Evolutionary conservation across 1,140 invertebrate genomes (phyloP), one percentile per base, ranked within the genome.

Genomic region (Rhyacophila brunnea): DNA sequence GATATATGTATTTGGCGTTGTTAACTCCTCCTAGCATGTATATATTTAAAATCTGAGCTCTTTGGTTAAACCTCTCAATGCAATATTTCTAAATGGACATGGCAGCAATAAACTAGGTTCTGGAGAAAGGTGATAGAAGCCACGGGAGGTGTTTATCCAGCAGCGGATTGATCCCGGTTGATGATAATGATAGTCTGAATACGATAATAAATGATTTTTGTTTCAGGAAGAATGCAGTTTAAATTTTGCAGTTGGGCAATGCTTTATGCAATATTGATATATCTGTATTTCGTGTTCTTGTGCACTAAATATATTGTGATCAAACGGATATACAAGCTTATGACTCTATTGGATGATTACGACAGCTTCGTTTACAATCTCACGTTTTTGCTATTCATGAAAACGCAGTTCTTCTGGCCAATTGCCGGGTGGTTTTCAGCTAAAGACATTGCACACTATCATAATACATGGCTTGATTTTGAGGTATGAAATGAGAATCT

Each of bases 301-400:
- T 52, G 40, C 34, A 48, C 45, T 9, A 52, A 28, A 10, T 28
- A 15, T 17, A 19, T 42, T 3, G 38, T 63, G 13, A 58, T 48
- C 13, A 40, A 52, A 3, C 60, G 60, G 5, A 15, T 52, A 6
- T 17, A 57, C 20, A 56, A 46, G 40, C 17, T 62, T 38, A 62
- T 58, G 40, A 46, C 49, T 23, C 32, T 45, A 0, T 13, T 42
- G n/a, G 34, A 62, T 28, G 45, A 58, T 32, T 63, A 54, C 46
- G 61, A 58, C 19, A 42, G 47, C 2, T 52, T 63, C 18, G 54
- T 63, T 36, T 55, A 50, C 17, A 63, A 63, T 51, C 17, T 50
- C n/a, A 58, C 58, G 56, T 63, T 63, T 47, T 36, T 63, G 34
- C 58, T 56, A 19, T 63, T 58, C 43, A 42, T 44, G n/a, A 63